A percentile compares a stretch with the other conserved stretches of the same genome.
phyloP scores from a whole-genome alignment of 1,140 invertebrate species.

The Chrysoperla carnea region DNA sequence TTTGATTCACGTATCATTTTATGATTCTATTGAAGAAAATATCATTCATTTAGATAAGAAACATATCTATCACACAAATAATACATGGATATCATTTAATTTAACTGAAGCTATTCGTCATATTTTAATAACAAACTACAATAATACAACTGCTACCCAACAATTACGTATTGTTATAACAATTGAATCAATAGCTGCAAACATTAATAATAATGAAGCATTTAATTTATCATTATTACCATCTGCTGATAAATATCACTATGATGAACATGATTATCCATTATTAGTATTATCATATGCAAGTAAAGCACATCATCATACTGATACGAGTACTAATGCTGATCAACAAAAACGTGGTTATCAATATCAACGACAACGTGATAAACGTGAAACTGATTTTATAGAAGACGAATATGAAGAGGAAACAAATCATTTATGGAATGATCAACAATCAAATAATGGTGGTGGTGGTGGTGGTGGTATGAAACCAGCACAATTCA shows the following conservation, averaged over 20 bases:
- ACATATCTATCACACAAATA: constrained; percentile 14
- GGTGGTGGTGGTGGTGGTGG: no score
- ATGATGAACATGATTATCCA: constrained; percentile 19
- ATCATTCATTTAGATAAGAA: constrained; percentile 9
- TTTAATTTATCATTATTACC: constrained; percentile 17
- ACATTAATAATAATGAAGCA: constrained; percentile 3
- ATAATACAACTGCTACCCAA: no score
- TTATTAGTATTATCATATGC: constrained; percentile 16
- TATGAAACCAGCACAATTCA: constrained; percentile 9
- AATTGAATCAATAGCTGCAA: no score
- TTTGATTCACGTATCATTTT: constrained; percentile 13
- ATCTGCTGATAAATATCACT: constrained; percentile 4
- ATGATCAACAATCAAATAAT: constrained; percentile 9
- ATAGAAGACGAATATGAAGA: constrained; percentile 17
- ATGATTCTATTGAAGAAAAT: constrained; percentile 9
- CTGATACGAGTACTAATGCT: no score
- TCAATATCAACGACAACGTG: no score
- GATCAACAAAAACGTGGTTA: no score
- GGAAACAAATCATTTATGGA: constrained; percentile 17
- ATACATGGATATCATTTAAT: constrained; percentile 19
- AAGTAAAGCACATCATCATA: constrained; percentile 3
- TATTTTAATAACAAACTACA: constrained; percentile 7
- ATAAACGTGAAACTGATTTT: no score
- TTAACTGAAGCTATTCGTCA: constrained; percentile 12
- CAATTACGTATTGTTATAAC: no score